phyloP scores from a whole-genome alignment of 2,888 invertebrate species.

The Dynastes hyllus region DNA sequence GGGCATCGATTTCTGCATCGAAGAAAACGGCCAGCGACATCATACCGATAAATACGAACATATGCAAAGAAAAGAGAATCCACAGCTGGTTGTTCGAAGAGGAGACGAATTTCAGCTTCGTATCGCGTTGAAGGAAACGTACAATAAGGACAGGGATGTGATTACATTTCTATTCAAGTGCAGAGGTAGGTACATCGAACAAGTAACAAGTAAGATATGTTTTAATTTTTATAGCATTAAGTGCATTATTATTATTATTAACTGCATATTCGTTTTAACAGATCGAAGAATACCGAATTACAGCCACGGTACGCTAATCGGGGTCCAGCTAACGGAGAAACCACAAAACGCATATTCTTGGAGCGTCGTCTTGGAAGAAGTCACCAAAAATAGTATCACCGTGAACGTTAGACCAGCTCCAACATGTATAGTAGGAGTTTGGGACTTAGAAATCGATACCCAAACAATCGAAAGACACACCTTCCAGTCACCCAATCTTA shows the following conservation, averaged over 20 bases:
- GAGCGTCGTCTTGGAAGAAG: conserved; percentile 82
- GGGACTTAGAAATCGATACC: conserved; percentile 49
- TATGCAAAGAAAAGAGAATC: conserved; percentile 74
- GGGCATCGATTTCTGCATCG: conserved; percentile 79
- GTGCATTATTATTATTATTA: not conserved
- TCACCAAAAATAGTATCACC: conserved; percentile 76
- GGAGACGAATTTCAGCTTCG: conserved; percentile 84
- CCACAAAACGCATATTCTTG: conserved; percentile 79
- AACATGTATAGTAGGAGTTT: conserved; percentile 62
- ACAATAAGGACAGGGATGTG: conserved; percentile 80
- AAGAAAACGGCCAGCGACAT: conserved; percentile 82
- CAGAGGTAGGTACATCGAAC: conserved; percentile 69
- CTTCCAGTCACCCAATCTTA: conserved; percentile 79
- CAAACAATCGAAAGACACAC: conserved; percentile 77
- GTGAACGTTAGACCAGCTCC: conserved; percentile 78
- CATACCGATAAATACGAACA: conserved; percentile 83
- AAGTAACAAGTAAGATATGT: no score
- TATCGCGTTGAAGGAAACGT: conserved; percentile 81
- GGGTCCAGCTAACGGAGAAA: conserved; percentile 80
- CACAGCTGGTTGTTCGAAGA: conserved; percentile 81
- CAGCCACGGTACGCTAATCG: conserved; percentile 84
- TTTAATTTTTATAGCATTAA: no score
- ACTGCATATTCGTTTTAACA: not conserved
- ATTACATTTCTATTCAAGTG: conserved; percentile 85
- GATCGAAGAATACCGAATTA: conserved; percentile 41